These are phyloP conservation scores for Drosophila leontia DNA, from an alignment of 1,140 invertebrate genomes.

Conservation along the genomic window DNA sequence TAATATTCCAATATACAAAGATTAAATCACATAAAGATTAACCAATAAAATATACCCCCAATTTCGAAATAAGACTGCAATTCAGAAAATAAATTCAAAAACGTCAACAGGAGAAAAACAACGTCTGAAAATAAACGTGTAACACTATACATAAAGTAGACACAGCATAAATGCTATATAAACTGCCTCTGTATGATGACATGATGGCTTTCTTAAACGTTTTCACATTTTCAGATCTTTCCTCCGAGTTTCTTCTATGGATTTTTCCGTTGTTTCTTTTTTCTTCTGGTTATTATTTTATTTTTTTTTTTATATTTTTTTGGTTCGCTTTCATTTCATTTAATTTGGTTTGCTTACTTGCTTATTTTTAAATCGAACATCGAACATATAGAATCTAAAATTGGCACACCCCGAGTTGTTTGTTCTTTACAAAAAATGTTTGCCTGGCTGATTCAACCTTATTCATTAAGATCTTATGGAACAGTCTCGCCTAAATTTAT, in stretches of 20 bases:
- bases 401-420: slow-evolving; percentile 57
- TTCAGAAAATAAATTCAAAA: slow-evolving; percentile 7
- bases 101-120: slow-evolving; percentile 33
- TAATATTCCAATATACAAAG: background rate
- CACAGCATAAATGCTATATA: slow-evolving; percentile 16
- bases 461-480: slow-evolving; percentile 24
- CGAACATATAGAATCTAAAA: slow-evolving; percentile 66
- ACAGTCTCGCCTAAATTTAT: background rate
- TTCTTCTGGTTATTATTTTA: background rate
- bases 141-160: slow-evolving; percentile 43
- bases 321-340: slow-evolving; percentile 56
- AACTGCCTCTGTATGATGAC: slow-evolving; percentile 24
- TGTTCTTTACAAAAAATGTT: slow-evolving; percentile 72
- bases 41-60: background rate
- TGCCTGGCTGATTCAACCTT: slow-evolving; percentile 26
- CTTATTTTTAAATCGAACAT: slow-evolving; percentile 67
- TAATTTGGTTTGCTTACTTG: slow-evolving; percentile 51
- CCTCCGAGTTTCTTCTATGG: slow-evolving; percentile 16
- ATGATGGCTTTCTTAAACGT: slow-evolving; percentile 54
- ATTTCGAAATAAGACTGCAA: slow-evolving; percentile 2
- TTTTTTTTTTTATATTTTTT: background rate
- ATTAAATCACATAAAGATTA: background rate
- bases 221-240: slow-evolving; percentile 48
- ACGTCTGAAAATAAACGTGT: slow-evolving; percentile 49
- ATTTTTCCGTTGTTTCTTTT: slow-evolving; percentile 45